A percentile compares a stretch with the other conserved stretches of the same genome.
phyloP scores from a whole-genome alignment of 2,888 invertebrate species.

The Hanleya hanleyi region DNA sequence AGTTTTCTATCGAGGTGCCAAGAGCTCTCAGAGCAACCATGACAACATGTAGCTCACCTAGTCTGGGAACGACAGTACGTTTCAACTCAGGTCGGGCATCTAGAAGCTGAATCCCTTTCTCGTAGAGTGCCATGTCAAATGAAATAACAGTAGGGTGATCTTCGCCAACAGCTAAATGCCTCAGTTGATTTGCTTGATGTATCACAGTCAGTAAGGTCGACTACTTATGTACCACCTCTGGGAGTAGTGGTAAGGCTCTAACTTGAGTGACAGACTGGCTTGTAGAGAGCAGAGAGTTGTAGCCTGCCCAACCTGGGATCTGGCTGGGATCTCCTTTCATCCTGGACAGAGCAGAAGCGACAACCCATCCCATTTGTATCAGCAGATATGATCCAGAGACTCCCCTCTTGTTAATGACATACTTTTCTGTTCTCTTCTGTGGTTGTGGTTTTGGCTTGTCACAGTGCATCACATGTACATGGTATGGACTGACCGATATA shows the following conservation, averaged over 20 bases:
- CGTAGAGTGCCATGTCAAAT: conserved; percentile 26
- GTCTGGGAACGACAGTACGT: conserved; percentile 23
- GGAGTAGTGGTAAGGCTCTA: conserved; percentile 19
- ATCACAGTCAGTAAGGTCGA: conserved; percentile 1
- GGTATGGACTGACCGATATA: no score
- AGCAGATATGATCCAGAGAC: conserved; percentile 14
- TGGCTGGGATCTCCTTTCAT: no score
- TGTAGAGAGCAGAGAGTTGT: conserved; percentile 26
- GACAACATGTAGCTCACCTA: conserved; percentile 24
- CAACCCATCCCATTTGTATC: no score
- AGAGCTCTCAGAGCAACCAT: conserved; percentile 11
- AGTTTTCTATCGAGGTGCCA: conserved; percentile 15
- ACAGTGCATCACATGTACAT: no score
- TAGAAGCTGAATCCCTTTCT: conserved; percentile 29
- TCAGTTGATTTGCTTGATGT: not conserved
- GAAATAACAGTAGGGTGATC: conserved; percentile 26
- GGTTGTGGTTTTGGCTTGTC: conserved; percentile 22
- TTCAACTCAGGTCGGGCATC: conserved; percentile 18
- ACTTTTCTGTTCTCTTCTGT: conserved; percentile 3
- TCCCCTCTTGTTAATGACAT: conserved; percentile 9
- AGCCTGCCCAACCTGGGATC: conserved; percentile 20
- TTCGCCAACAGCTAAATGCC: conserved; percentile 15
- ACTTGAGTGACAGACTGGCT: conserved; percentile 3
- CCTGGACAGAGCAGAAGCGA: no score
- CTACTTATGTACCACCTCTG: conserved; percentile 11